Evolutionary conservation across 2,888 invertebrate species (phyloP).

Genomic region (Epinotia bilunana): DNA sequence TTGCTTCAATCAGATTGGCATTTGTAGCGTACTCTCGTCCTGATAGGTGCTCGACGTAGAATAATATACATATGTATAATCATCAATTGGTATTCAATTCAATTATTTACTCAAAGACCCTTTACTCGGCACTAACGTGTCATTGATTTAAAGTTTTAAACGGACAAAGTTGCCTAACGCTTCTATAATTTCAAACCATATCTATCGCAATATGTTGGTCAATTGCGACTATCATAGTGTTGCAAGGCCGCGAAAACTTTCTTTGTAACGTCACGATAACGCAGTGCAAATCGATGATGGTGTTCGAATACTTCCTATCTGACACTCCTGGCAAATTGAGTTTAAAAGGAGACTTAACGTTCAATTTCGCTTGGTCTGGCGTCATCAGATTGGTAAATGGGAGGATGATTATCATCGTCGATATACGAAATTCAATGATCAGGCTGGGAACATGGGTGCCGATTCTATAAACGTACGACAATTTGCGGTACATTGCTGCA

Average conservation of each 20-base stretch:
- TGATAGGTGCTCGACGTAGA: too few species aligned
- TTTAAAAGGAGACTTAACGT: not conserved
- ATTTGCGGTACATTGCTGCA: not conserved
- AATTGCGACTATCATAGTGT: conserved; percentile 15
- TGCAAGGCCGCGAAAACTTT: conserved; percentile 32
- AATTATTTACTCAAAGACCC: not conserved
- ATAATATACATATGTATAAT: too few species aligned
- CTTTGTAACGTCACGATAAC: conserved; percentile 19
- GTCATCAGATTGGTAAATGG: too few species aligned
- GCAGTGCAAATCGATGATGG: not conserved
- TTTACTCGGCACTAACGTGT: conserved; percentile 1
- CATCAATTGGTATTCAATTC: not conserved
- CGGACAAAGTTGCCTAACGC: conserved; percentile 28
- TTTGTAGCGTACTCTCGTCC: too few species aligned
- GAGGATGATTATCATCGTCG: too few species aligned
- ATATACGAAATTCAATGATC: too few species aligned
- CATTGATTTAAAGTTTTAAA: conserved; percentile 10
- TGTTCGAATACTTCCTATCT: not conserved
- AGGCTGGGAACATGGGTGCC: too few species aligned
- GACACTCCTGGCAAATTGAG: not conserved
- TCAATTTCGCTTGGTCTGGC: too few species aligned
- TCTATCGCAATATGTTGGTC: conserved; percentile 28
- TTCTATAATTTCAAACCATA: conserved; percentile 15
- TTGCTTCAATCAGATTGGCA: too few species aligned
- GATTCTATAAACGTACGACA: not conserved